Evolutionary conservation across 2,797 vertebrate genomes (phyloP), one percentile per base, ranked within the genome.

Genomic region (Schizothorax lantsangensis): DNA sequence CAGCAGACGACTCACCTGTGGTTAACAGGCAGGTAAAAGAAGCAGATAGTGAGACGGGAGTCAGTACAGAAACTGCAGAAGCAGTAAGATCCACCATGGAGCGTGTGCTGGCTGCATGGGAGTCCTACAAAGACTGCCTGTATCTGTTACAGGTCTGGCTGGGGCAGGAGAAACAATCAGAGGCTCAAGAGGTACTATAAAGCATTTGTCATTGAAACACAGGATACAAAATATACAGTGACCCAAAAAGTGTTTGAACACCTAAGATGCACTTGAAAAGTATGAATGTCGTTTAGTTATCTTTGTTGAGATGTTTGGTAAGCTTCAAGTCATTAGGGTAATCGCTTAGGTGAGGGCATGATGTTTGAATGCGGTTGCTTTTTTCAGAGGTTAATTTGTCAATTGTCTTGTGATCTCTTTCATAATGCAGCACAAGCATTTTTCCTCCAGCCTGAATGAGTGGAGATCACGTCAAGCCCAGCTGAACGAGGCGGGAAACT

Each of bases 401-500:
- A 11, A 69, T 21, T 45, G 30, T 82, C 23, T 90, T 23, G 17
- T 74, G 21, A 38, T 33, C 45, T 77, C 81, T 38, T 77, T n/a
- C 10, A 54, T 77, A 54, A 62, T 81, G 12, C 21, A 81, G 64
- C 30, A 49, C 40, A 52, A 49, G 17, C 86, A 84, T 85, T 85
- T 26, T 26, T 30, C 77, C 26, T 66, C 79, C 81, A 86, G 86
- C 19, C 68, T 96, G 86, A 92, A 92, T 57, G 93, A 96, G n/a
- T 96, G 96, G 96, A 95, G 93, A 49, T 91, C 91, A 0, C 89
- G 93, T 82, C 96, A 96, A 0, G 93, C 93, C 23, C 94, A 93
- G 71, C 85, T 98, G 87, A 98, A 98, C 4, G 94, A 97, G 91
- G 94, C 89, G 54, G 97, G 96, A 14, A 96, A 95, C 91, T 94